Evolutionary conservation across 23 tunicate genomes (phyloP).

Genomic region (Phallusia fumigata): DNA sequence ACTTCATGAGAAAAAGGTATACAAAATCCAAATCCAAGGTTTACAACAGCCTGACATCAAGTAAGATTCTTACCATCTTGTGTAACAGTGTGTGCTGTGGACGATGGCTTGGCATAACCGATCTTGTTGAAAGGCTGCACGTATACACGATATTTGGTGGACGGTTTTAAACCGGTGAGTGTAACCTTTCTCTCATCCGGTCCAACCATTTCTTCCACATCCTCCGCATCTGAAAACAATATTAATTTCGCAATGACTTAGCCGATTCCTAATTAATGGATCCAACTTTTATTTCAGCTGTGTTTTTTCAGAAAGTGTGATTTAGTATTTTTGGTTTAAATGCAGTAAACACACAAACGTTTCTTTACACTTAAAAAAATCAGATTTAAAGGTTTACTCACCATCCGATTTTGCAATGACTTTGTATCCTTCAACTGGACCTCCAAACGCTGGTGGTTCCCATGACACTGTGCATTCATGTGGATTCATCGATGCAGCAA

Average conservation of each 20-base stretch:
- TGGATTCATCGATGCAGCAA: conserved; percentile 59
- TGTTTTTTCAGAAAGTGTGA: too few relatives aligned
- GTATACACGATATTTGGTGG: conserved; percentile 71
- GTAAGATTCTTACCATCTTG: conserved; percentile 67
- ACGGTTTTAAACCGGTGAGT: conserved; percentile 63
- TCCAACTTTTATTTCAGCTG: too few relatives aligned
- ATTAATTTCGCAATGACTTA: too few relatives aligned
- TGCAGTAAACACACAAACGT: neutral
- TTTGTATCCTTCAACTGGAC: conserved; percentile 86
- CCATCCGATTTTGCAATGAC: conserved; percentile 66
- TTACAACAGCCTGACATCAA: too few relatives aligned
- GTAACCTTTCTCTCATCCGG: conserved; percentile 42
- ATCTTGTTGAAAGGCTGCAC: conserved; percentile 79
- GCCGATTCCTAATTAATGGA: too few relatives aligned
- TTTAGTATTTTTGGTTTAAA: too few relatives aligned
- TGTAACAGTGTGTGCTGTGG: conserved; percentile 69
- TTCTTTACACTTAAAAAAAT: neutral
- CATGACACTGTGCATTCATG: conserved; percentile 76
- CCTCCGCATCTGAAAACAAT: conserved; percentile 50
- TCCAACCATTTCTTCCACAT: conserved; percentile 53
- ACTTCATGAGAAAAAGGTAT: too few relatives aligned
- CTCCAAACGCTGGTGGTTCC: conserved; percentile 86
- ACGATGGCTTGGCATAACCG: conserved; percentile 60
- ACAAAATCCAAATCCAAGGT: too few relatives aligned
- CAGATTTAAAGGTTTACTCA: conserved; percentile 12